Conservation (phyloP, 2,888 invertebrate species). For the Lithophane leautieri region DNA sequence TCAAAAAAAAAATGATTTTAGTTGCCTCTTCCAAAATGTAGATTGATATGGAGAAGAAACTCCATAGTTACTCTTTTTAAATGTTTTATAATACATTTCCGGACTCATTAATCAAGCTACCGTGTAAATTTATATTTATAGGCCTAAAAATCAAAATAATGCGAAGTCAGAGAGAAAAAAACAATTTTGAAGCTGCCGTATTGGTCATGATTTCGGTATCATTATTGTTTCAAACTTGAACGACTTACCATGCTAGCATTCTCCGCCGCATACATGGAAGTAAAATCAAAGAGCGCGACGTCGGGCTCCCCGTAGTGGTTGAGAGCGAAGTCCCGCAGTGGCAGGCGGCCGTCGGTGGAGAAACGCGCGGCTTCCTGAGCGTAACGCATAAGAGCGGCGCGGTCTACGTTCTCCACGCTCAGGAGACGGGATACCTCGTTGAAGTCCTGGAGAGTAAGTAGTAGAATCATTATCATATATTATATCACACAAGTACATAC, state of each 20-base stretch:
- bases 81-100: too few relatives aligned
- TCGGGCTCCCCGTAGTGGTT: conserved; percentile 99
- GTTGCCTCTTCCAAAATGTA: too few relatives aligned
- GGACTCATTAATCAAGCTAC: too few relatives aligned
- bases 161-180: too few relatives aligned
- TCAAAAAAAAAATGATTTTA: background rate
- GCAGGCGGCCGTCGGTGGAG: conserved; percentile 96
- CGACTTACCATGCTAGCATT: conserved; percentile 96
- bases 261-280: conserved; percentile 99
- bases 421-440: conserved; percentile 97
- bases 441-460: conserved; percentile 92
- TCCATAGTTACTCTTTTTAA: too few relatives aligned
- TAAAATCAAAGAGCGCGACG: conserved; percentile 99
- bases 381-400: conserved; percentile 96
- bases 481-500: background rate
- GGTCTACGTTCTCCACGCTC: conserved; percentile 97
- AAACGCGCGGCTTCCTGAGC: conserved; percentile 98
- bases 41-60: too few relatives aligned
- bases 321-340: conserved; percentile 97
- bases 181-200: too few relatives aligned
- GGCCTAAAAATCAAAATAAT: too few relatives aligned
- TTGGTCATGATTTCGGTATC: too few relatives aligned
- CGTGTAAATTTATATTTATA: too few relatives aligned
- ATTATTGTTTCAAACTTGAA: too few relatives aligned
- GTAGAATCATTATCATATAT: background rate